Conservation (phyloP, 1,140 invertebrate genomes). For the Drosophila leontia region DNA sequence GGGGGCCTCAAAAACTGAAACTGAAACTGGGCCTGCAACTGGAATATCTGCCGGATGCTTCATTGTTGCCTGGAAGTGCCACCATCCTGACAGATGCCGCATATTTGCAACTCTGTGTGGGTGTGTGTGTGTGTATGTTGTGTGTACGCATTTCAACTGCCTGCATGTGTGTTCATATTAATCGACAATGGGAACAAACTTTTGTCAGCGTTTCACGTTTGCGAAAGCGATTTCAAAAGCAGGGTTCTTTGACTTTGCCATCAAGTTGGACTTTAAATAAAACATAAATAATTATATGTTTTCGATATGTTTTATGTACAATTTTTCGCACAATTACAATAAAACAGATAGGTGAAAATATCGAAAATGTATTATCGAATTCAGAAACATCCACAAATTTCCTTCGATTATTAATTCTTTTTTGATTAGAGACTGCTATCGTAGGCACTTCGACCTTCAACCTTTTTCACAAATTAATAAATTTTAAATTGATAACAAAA, state of each 20-base stretch:
- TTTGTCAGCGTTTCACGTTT: slow-evolving; percentile 44
- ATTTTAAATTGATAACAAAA: not conserved
- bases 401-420: too few relatives aligned
- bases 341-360: too few relatives aligned
- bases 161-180: slow-evolving; percentile 32
- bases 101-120: slow-evolving; percentile 15
- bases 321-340: too few relatives aligned
- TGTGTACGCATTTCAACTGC: slow-evolving; percentile 19
- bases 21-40: slow-evolving; percentile 29
- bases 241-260: slow-evolving; percentile 1
- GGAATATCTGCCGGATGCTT: slow-evolving; percentile 35
- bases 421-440: not conserved
- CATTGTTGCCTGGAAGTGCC: slow-evolving; percentile 28
- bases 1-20: slow-evolving; percentile 10
- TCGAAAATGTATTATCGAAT: too few relatives aligned
- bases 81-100: slow-evolving; percentile 32
- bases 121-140: slow-evolving; percentile 8
- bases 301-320: too few relatives aligned
- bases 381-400: too few relatives aligned
- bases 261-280: not conserved
- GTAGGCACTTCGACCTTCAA: too few relatives aligned
- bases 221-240: not conserved
- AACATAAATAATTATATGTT: not conserved
- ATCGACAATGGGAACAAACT: slow-evolving; percentile 54
- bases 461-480: not conserved